Evolutionary conservation across 2,113 vertebrate genomes (phyloP), one percentile per base, ranked within the genome.

Genomic region (Apus apus): DNA sequence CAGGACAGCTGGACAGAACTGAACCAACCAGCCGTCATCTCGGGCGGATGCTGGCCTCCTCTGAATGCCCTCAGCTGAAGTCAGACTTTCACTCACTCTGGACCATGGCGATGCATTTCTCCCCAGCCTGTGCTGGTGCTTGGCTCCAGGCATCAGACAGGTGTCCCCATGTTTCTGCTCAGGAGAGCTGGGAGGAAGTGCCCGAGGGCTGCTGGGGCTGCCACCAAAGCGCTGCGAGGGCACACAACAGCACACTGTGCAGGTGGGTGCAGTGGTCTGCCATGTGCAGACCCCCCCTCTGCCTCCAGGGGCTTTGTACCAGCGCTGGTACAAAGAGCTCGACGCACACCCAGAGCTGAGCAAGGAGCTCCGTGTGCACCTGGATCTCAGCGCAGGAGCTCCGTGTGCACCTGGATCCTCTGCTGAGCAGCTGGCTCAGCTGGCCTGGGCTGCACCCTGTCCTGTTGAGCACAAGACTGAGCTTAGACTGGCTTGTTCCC

Each of bases 161-260:
- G 65, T 46, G 68, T 83, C 67, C 79, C n/a, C 80, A 5, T 70
- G 88, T 90, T 76, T 77, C 82, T 76, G 64, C 46, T 80, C 38
- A 22, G 40, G 70, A 80, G 80, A 84, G 56, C 72, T 29, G 18
- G 8, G 40, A 91, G 64, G 61, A 85, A 92, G 61, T 0, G 8
- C 43, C 46, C 0, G 0, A 70, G 54, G 79, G 72, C 64, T 79
- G 74, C 30, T n/a, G 71, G 54, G 71, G 36, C 87, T 85, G 62
- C 79, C 60, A 61, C 61, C 54, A 45, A 43, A 68, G 54, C 4
- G 13, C 75, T 56, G 29, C 82, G 34, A 15, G 58, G 62, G n/a
- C 75, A 64, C 0, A 1, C n/a, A 75, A 9, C 19, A 13, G 48
- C 53, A 38, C 0, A 0, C 85, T 13, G 13, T 18, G 6, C 2